Conservation (phyloP, 30 jellyfish, hydroid and myxozoan genomes). For the Cassiopea andromeda region DNA sequence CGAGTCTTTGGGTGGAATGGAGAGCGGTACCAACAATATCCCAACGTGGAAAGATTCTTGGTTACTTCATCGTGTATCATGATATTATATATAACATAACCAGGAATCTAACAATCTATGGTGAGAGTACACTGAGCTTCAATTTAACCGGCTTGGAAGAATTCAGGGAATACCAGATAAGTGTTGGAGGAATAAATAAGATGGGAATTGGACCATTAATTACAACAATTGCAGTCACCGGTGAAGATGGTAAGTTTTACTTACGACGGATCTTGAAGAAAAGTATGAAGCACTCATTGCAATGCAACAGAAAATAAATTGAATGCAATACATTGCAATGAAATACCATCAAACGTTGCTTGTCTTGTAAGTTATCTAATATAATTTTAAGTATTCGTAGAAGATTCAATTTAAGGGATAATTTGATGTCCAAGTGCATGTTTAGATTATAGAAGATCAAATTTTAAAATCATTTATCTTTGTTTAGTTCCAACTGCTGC, state of each 20-base stretch:
- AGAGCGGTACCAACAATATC: conserved; percentile 32
- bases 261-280: too few relatives aligned
- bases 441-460: too few relatives aligned
- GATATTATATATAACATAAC: conserved; percentile 40
- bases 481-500: conserved; percentile 59
- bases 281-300: neutral
- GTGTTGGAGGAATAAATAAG: conserved; percentile 58
- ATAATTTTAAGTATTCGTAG: too few relatives aligned
- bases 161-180: conserved; percentile 46
- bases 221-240: conserved; percentile 47
- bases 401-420: too few relatives aligned
- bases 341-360: neutral
- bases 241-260: conserved; percentile 48
- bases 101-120: conserved; percentile 21
- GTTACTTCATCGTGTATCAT: conserved; percentile 29
- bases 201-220: conserved; percentile 57
- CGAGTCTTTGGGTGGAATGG: conserved; percentile 78
- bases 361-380: too few relatives aligned
- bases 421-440: too few relatives aligned
- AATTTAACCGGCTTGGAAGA: conserved; percentile 60
- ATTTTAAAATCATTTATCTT: neutral
- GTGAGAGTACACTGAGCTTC: conserved; percentile 35
- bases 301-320: neutral
- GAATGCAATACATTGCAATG: conserved; percentile 4
- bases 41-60: conserved; percentile 53